Evolutionary conservation across 2,113 vertebrate genomes (phyloP).

Genomic region (Engraulis encrasicolus): DNA sequence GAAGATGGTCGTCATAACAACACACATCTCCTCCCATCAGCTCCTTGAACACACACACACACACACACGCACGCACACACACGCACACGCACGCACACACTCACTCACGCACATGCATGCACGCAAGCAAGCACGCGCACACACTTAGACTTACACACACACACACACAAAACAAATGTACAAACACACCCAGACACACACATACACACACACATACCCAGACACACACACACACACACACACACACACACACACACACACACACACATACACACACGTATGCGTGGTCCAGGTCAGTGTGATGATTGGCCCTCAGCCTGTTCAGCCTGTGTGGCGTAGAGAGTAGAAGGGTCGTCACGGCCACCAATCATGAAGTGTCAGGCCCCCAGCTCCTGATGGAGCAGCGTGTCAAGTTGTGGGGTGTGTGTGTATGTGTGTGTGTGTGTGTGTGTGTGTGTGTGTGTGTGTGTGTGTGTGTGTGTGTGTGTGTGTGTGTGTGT

Average conservation of each 20-base stretch:
- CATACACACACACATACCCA: slow-evolving; percentile 49
- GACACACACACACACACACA: too few species aligned
- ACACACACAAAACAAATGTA: too few species aligned
- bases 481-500: too few species aligned
- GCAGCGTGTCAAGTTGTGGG: slow-evolving; percentile 71
- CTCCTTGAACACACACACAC: slow-evolving; percentile 44
- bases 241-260: slow-evolving; percentile 49
- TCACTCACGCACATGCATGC: slow-evolving; percentile 48
- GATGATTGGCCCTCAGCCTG: slow-evolving; percentile 32
- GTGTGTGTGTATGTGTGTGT: too few species aligned
- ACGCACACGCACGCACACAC: slow-evolving; percentile 48
- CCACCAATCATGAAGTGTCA: slow-evolving; percentile 77
- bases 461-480: too few species aligned
- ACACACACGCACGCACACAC: slow-evolving; percentile 46
- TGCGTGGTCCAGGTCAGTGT: slow-evolving; percentile 9
- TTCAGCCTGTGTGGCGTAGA: too few species aligned
- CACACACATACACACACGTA: slow-evolving; percentile 48
- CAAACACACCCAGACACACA: too few species aligned
- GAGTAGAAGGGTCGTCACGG: slow-evolving; percentile 47
- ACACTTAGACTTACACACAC: too few species aligned
- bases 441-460: too few species aligned
- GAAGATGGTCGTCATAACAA: slow-evolving; percentile 15
- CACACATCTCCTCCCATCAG: slow-evolving; percentile 24
- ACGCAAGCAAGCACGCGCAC: too few species aligned
- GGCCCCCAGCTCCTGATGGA: slow-evolving; percentile 69